These are phyloP conservation scores for Trogon melanurus DNA, from an alignment of 2,113 vertebrate species.

Conservation along the genomic window DNA sequence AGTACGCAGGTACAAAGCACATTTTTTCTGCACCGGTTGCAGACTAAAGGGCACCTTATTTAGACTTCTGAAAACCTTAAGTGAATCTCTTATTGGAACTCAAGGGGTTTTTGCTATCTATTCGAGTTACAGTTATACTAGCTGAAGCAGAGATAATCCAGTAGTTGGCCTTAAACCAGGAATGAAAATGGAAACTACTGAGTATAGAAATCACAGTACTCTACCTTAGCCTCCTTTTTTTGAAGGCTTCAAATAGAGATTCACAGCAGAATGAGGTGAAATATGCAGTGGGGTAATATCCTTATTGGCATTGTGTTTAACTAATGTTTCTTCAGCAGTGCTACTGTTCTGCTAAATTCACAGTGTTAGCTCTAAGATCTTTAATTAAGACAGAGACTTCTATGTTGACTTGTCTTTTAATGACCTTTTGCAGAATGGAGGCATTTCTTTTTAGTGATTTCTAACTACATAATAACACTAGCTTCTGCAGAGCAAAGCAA, in stretches of 20 bases:
- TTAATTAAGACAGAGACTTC: not conserved
- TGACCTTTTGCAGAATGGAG: not conserved
- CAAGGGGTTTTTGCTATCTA: not conserved
- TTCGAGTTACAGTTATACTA: not conserved
- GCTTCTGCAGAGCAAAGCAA: not conserved
- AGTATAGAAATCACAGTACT: not conserved
- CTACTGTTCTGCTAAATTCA: not conserved
- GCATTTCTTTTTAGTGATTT: not conserved
- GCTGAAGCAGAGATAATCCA: conserved; percentile 22
- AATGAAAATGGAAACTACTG: not conserved
- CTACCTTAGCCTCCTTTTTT: not conserved
- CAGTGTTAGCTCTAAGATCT: not conserved
- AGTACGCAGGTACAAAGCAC: not conserved
- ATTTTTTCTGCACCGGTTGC: not conserved
- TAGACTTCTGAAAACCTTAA: not conserved
- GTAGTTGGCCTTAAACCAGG: not conserved
- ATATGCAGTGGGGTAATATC: not conserved
- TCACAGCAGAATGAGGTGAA: not conserved
- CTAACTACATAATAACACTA: not conserved
- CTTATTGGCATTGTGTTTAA: not conserved
- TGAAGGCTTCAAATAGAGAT: not conserved
- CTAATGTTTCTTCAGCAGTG: not conserved
- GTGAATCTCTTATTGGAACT: not conserved
- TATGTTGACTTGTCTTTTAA: not conserved
- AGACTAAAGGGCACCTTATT: not conserved